Base-by-base conservation (phyloP, 2,113 vertebrate species). In the Xenopus tropicalis region DNA sequence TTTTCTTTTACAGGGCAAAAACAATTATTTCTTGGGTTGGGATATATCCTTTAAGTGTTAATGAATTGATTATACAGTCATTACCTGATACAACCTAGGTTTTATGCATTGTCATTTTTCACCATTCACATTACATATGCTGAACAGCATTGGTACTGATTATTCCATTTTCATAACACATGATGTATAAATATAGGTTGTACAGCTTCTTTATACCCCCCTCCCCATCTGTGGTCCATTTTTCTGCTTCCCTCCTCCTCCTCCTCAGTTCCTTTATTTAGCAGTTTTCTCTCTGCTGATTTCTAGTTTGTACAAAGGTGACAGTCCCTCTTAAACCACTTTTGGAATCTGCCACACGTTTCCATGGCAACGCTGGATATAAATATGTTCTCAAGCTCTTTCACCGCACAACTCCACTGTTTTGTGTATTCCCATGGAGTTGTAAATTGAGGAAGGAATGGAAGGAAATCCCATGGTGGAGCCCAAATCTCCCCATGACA, bases 321-420 rank as follows among this genome's bases (percentile, higher is more conserved):
- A 75, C 72, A 75, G 66, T 75, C 65, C 52, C 44, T 75, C 66
- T 69, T 62, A 75, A 68, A 46, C 72, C 72, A 68, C 72, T 75
- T 75, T 75, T 75, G 72, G 66, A 75, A 75, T 75, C 72, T 75
- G 43, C 72, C 58, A 59, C 14, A 37, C 56, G 72, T 75, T 75
- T 75, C 72, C 72, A 75, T 75, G 61, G 72, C 21, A 58, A 75
- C 66, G 48, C 66, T 48, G 25, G 67, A 62, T 75, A 66, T 75
- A 75, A 75, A 75, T 75, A 75, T 75, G 66, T 17, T 48, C 37
- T 7, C 20, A 42, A 66, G 20, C 68, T 75, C 66, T 69, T 61
- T 75, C 58, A 24, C 44, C 51, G 72, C 64, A 68, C 64, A 74
- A 68, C 19, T 22, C 64, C 72, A 37, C 57, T n/a, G 58, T 75